A percentile compares a stretch with the other conserved stretches of the same genome.
Conservation (phyloP, 2,797 vertebrate species). For the Labeo calbasu region DNA sequence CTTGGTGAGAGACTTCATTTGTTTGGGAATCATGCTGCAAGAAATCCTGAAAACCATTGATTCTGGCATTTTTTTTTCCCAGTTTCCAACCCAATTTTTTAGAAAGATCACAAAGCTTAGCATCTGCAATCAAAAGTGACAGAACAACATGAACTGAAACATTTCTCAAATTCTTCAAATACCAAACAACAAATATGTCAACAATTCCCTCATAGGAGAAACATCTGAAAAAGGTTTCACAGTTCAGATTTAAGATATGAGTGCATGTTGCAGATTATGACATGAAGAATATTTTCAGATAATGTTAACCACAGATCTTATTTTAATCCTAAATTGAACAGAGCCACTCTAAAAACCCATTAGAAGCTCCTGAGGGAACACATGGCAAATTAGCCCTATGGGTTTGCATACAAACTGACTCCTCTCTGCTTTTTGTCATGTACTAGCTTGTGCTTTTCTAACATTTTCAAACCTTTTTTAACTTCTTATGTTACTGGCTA, state of each 20-base stretch:
- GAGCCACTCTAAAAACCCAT: conserved; percentile 3
- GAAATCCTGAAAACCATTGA: neutral
- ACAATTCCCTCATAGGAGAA: neutral
- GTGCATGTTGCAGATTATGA: neutral
- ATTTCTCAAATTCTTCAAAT: neutral
- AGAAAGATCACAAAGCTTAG: neutral
- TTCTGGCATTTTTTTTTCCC: neutral
- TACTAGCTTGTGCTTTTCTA: neutral
- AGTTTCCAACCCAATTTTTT: neutral
- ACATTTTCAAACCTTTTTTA: neutral
- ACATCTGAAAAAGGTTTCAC: neutral
- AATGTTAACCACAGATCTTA: neutral
- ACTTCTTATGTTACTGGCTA: neutral
- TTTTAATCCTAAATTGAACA: conserved; percentile 4
- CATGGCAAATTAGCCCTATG: neutral
- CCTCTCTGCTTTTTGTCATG: neutral
- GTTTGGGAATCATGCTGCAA: neutral
- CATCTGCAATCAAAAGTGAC: neutral
- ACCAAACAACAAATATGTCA: conserved; percentile 1
- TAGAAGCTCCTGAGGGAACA: neutral
- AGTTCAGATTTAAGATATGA: neutral
- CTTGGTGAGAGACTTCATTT: neutral
- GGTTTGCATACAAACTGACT: neutral
- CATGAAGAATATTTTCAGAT: neutral
- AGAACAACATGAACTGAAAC: neutral